A percentile compares a stretch with the other conserved stretches of the same genome.
Evolutionary conservation across 2,797 vertebrate genomes (phyloP).

Genomic region (Epinephelus awoara): DNA sequence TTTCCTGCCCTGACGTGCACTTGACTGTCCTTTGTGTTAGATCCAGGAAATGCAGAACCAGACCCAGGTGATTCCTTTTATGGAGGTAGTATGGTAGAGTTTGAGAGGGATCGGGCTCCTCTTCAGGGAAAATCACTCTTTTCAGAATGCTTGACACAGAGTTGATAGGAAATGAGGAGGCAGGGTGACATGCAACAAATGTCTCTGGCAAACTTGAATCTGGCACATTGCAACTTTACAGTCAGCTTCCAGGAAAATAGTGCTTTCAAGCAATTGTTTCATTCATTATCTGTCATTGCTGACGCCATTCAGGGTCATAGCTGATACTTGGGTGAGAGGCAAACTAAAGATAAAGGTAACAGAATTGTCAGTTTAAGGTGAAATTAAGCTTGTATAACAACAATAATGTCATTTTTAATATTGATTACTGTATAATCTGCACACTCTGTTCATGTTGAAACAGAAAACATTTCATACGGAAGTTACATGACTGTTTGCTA

Average conservation of each 20-base stretch:
- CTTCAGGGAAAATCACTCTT: not conserved
- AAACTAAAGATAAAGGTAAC: no score
- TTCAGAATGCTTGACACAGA: not conserved
- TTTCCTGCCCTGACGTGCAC: not conserved
- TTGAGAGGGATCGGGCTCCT: not conserved
- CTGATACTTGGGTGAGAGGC: no score
- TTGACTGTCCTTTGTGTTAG: not conserved
- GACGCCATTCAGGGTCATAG: no score
- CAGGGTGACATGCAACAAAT: not conserved
- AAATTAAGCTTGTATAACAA: no score
- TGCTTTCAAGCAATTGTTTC: no score
- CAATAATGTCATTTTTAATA: no score
- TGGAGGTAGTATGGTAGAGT: not conserved
- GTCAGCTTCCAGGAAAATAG: not conserved
- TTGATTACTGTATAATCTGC: no score
- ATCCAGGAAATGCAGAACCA: not conserved
- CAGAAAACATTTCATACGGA: no score
- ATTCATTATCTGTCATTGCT: no score
- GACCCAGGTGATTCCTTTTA: not conserved
- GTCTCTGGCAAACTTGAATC: not conserved
- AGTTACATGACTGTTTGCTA: no score
- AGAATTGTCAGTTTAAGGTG: no score
- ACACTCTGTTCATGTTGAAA: no score
- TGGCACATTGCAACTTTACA: not conserved
- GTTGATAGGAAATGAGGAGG: not conserved